A percentile compares a stretch with the other conserved stretches of the same genome.
Conservation (phyloP, 2,797 vertebrate genomes). For the Coranthus polyacanthus region DNA sequence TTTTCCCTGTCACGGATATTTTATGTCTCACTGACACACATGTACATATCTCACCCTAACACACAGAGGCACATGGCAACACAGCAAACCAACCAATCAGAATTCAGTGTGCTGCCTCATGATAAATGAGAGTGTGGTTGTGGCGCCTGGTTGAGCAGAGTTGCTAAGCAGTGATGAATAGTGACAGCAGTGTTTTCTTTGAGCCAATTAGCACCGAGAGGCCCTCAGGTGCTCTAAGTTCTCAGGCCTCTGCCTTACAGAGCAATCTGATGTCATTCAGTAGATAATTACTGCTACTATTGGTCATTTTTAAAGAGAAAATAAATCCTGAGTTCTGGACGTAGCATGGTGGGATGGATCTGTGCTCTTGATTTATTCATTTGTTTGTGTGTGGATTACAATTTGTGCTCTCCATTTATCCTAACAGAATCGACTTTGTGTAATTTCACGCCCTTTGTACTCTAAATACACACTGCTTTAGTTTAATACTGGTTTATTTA, state of each 20-base stretch:
- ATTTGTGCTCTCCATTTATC: too few species aligned
- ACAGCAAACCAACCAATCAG: slow-evolving; percentile 66
- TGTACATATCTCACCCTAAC: slow-evolving; percentile 27
- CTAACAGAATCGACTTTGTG: too few species aligned
- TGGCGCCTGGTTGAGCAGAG: slow-evolving; percentile 54
- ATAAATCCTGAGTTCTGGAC: not conserved
- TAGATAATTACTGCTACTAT: slow-evolving; percentile 27
- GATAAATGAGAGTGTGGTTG: slow-evolving; percentile 60
- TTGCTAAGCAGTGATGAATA: slow-evolving; percentile 74
- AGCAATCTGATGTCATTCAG: slow-evolving; percentile 43
- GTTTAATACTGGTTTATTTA: too few species aligned
- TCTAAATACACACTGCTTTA: too few species aligned
- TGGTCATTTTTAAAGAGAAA: slow-evolving; percentile 1
- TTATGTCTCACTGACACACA: slow-evolving; percentile 27
- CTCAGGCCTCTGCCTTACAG: slow-evolving; percentile 34
- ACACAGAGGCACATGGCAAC: slow-evolving; percentile 73
- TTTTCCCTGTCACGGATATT: slow-evolving; percentile 30
- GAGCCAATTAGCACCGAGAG: slow-evolving; percentile 68
- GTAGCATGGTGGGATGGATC: too few species aligned
- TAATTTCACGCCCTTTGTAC: too few species aligned
- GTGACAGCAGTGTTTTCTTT: slow-evolving; percentile 55
- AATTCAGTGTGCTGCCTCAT: slow-evolving; percentile 52
- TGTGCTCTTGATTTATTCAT: too few species aligned
- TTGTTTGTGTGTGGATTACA: too few species aligned
- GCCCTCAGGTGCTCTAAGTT: slow-evolving; percentile 49